Evolutionary conservation across 1,140 invertebrate species (phyloP).

Genomic region (Thereuonema tuberculata): DNA sequence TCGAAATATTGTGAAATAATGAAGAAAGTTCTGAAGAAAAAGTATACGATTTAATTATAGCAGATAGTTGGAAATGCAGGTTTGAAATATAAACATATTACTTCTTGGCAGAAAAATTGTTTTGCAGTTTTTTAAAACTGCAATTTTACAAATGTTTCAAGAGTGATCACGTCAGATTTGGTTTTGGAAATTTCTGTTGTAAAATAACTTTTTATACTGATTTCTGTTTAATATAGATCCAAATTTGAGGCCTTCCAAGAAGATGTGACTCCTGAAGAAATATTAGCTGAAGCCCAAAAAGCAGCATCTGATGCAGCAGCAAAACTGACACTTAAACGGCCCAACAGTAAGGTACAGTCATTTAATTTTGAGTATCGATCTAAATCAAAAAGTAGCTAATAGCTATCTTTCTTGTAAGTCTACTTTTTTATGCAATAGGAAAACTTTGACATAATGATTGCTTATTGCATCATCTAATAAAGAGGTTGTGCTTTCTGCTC

Average conservation of each 20-base stretch:
- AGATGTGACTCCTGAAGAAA: slow-evolving; percentile 61
- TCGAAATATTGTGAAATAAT: no score
- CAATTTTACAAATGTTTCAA: not conserved
- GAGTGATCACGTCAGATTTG: not conserved
- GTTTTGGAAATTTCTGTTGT: not conserved
- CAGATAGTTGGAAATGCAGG: no score
- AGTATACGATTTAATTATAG: no score
- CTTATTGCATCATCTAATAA: no score
- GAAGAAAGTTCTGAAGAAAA: no score
- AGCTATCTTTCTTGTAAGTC: no score
- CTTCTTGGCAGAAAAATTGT: not conserved
- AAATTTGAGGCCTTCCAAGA: slow-evolving; percentile 67
- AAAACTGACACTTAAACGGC: slow-evolving; percentile 42
- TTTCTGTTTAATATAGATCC: not conserved
- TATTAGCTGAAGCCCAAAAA: slow-evolving; percentile 51
- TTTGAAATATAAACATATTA: not conserved
- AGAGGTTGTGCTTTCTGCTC: no score
- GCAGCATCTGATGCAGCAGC: slow-evolving; percentile 51
- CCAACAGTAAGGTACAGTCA: slow-evolving; percentile 31
- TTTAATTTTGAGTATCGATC: not conserved
- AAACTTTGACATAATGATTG: no score
- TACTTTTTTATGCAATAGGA: no score
- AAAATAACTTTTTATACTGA: not conserved
- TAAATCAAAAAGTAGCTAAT: no score
- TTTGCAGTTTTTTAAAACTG: not conserved